These are phyloP conservation scores for Caenorhabditis sinica DNA, from an alignment of 2,888 invertebrate genomes.

Conservation along the genomic window DNA sequence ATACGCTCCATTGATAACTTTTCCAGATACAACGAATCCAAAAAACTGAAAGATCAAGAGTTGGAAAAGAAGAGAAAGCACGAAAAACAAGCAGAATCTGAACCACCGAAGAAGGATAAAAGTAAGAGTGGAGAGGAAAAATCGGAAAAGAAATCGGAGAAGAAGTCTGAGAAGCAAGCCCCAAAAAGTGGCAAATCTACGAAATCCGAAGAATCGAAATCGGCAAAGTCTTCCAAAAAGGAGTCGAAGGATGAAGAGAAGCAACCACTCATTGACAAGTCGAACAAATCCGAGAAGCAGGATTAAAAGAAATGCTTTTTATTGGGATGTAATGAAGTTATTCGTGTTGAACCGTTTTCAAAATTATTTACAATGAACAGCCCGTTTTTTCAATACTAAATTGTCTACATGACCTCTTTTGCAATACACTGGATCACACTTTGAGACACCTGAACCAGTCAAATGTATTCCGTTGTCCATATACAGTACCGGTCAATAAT, in stretches of 20 bases:
- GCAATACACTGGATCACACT: slow-evolving; percentile 37
- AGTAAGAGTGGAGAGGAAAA: slow-evolving; percentile 6
- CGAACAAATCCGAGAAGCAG: not conserved
- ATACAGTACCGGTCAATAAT: too few species aligned
- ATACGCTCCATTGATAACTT: not conserved
- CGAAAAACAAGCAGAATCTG: slow-evolving; percentile 3
- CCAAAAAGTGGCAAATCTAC: slow-evolving; percentile 11
- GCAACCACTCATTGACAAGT: slow-evolving; percentile 18
- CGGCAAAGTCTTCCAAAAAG: slow-evolving; percentile 1
- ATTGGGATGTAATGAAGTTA: not conserved
- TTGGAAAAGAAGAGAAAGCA: slow-evolving; percentile 23
- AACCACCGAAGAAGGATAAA: not conserved
- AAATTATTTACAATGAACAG: not conserved
- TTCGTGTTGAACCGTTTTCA: not conserved
- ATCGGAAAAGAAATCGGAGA: not conserved
- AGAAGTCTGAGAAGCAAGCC: not conserved
- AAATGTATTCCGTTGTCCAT: slow-evolving; percentile 58
- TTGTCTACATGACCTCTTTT: slow-evolving; percentile 17
- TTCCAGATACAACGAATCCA: slow-evolving; percentile 49
- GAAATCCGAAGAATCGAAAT: slow-evolving; percentile 23
- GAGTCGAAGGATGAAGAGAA: not conserved
- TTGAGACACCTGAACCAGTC: slow-evolving; percentile 38
- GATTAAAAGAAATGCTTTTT: not conserved
- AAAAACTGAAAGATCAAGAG: slow-evolving; percentile 29
- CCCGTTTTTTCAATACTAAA: too few species aligned